Evolutionary conservation across 2,113 vertebrate species (phyloP), one percentile per base, ranked within the genome.

Genomic region (Sceloporus undulatus): DNA sequence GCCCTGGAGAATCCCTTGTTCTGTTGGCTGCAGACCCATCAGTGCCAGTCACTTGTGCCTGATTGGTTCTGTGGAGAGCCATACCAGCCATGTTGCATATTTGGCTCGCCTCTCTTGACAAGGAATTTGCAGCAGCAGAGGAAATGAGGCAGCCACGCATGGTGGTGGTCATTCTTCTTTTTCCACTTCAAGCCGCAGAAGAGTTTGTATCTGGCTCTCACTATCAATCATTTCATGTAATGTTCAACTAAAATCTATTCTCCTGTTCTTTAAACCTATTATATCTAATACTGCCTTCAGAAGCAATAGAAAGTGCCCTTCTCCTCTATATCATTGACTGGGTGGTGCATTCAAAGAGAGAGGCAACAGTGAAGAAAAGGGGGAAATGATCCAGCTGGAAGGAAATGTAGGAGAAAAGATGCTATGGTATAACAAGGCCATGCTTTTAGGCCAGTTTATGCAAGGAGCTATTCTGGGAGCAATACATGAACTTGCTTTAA

Each of bases 401-500:
- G 27, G 27, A 4, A 65, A 76, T 6, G 73, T 16, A 75, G 54
- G 18, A 38, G 56, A 62, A 48, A 82, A 59, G 34, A 18, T 83
- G 25, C 14, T 9, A 59, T 48, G 13, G 40, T 29, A 5, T 9
- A 70, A 40, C 62, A 70, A 68, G 40, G 27, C 54, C 23, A 85
- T 62, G 8, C 10, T 82, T 70, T 48, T 65, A 21, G 21, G 14
- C 25, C 65, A 68, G 40, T 9, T 68, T 68, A 48, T 54, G 18
- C 19, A 34, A 80, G 54, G 2, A 38, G 9, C 9, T 48, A 54
- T 56, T 73, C 68, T 54, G 48, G 9, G 68, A 56, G 34, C 48
- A 34, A 56, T n/a, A 13, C 18, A 27, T 54, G 68, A 73, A 84
- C 82, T 84, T n/a, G 27, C 29, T 54, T 84, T 84, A 71, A 84